Conservation (phyloP, 2,797 vertebrate genomes). For the Sebastes variabilis region DNA sequence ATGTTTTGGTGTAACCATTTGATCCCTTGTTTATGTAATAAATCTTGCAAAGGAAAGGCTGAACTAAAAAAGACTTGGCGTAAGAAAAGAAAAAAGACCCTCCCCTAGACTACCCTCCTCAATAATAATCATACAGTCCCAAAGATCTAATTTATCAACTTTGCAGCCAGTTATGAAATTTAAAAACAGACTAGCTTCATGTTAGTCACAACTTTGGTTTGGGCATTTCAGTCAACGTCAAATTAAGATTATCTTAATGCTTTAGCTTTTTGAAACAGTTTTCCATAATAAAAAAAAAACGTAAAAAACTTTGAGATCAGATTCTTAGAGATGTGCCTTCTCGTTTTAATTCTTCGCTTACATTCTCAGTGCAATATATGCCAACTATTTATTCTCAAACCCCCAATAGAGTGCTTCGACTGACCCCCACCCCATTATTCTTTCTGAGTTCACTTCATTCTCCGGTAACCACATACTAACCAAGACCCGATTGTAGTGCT, state of each 20-base stretch:
- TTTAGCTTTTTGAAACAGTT: not conserved
- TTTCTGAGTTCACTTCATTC: conserved; percentile 12
- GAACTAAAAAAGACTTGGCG: not conserved
- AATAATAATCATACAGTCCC: not conserved
- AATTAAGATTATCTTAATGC: conserved; percentile 5
- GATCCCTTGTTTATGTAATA: not conserved
- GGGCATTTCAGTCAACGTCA: conserved; percentile 29
- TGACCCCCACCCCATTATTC: not conserved
- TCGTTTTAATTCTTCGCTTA: conserved; percentile 28
- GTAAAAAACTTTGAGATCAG: not conserved
- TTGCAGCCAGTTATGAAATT: conserved; percentile 3
- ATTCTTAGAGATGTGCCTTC: conserved; percentile 24
- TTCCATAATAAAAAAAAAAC: not conserved
- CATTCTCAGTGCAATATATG: conserved; percentile 55
- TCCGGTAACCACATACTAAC: conserved; percentile 4
- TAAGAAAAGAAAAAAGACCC: not conserved
- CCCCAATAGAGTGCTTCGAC: conserved; percentile 1
- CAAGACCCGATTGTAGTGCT: conserved; percentile 9
- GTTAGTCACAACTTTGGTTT: conserved; percentile 33
- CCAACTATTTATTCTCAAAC: not conserved
- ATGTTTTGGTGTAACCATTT: not conserved
- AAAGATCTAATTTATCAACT: not conserved
- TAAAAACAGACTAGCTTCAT: not conserved
- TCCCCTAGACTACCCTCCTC: not conserved
- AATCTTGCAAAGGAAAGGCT: not conserved